Base-by-base conservation (phyloP, 2,888 invertebrate genomes). In the Epiblema foenella region DNA sequence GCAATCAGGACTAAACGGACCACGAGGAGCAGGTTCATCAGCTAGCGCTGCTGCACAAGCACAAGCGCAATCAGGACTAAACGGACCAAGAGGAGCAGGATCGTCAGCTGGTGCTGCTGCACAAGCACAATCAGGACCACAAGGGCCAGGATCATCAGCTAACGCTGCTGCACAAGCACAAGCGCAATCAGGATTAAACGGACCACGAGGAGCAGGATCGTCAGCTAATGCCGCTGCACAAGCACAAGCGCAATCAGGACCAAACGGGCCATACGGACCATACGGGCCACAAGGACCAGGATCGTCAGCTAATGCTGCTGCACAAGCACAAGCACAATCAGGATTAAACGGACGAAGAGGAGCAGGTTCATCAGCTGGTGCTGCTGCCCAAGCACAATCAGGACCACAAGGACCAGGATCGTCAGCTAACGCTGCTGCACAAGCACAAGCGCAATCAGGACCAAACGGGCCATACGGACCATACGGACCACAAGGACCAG, bases 1-100 rank as follows among this genome's bases (percentile, higher is more conserved):
- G 4, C 24, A 1, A 18, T 37, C 49, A 18, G 33, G 33, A 33
- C 9, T 8, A 33, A 8, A 15, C 7, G 75, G 63, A 66, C 63
- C 72, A n/a, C 12, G 56, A 4, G 75, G 70, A 68, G 15, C 72
- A 37, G 73, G 56, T 29, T 51, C 73, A 11, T 54, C 72, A 12
- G 58, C 74, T 18, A 54, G 60, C 49, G 69, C 74, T 24, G 67
- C 73, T 10, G 65, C 68, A 3, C 51, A 74, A n/a, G 57, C 49
- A 12, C 24, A 56, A 39, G 5, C 18, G 2, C 24, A 24, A 24
- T n/a, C n/a, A n/a, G 56, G 65, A 57, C 66, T 49, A 66, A 0
- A 49, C 4, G 66, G 66, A 49, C 66, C 56, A 39, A 0, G 54
- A 5, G 60, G 68, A 12, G 54, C 59, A 51, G 54, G 56, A 42